Evolutionary conservation across 2,797 vertebrate species (phyloP).

Genomic region (Avahi laniger): DNA sequence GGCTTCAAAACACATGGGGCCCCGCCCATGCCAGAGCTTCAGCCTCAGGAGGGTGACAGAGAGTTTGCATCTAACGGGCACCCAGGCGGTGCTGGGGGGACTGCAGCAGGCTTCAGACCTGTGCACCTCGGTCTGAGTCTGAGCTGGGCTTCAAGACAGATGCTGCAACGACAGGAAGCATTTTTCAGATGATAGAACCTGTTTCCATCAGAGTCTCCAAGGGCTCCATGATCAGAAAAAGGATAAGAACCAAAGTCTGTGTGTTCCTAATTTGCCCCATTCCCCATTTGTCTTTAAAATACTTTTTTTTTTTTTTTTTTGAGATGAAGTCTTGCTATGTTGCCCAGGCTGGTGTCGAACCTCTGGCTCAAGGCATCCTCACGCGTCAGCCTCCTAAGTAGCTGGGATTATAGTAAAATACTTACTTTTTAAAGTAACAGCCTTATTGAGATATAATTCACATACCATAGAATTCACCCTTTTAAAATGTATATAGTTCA

Average conservation of each 20-base stretch:
- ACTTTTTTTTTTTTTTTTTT: neutral
- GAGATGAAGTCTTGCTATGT: neutral
- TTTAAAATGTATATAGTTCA: neutral
- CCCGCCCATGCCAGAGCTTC: neutral
- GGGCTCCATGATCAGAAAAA: neutral
- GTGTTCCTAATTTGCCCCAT: neutral
- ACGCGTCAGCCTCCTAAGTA: neutral
- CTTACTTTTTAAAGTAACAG: neutral
- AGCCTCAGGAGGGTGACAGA: neutral
- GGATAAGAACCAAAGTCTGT: neutral
- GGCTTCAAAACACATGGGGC: neutral
- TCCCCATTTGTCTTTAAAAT: neutral
- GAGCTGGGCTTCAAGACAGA: neutral
- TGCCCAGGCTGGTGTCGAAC: neutral
- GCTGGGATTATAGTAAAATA: neutral
- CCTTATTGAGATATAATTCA: neutral
- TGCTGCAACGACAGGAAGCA: neutral
- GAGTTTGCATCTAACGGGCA: conserved; percentile 13
- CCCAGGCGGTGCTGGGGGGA: neutral
- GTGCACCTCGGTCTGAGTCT: neutral
- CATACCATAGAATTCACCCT: neutral
- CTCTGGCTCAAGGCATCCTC: neutral
- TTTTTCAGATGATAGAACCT: neutral
- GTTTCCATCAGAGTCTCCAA: neutral
- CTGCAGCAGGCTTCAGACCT: neutral